Conservation (phyloP, 2,113 vertebrate species). For the Xenus cinereus region DNA sequence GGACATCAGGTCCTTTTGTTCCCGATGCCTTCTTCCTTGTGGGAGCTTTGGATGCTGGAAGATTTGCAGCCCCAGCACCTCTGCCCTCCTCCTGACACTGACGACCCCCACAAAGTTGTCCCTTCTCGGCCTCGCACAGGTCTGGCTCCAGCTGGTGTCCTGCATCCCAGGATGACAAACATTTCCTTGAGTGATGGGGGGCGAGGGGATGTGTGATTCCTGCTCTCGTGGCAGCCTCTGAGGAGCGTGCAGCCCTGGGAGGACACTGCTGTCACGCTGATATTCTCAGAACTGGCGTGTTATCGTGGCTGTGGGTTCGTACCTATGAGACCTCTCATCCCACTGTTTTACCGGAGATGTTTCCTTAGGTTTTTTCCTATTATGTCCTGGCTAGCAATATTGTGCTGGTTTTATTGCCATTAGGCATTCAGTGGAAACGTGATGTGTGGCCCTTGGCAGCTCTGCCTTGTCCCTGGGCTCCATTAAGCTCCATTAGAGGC, state of each 20-base stretch:
- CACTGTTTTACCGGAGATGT: neutral
- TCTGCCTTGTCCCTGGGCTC: neutral
- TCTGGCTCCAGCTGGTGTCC: neutral
- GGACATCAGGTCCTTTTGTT: neutral
- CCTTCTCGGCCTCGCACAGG: neutral
- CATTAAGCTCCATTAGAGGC: slow-evolving; percentile 26
- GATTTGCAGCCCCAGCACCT: neutral
- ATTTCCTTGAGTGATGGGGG: neutral
- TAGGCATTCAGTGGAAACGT: neutral
- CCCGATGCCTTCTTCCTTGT: neutral
- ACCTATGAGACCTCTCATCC: neutral
- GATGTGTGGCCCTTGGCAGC: neutral
- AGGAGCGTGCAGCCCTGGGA: neutral
- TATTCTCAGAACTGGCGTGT: rapidly evolving
- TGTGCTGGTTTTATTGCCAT: neutral
- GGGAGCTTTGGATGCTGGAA: neutral
- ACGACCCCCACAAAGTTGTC: neutral
- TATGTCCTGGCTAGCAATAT: neutral
- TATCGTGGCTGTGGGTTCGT: rapidly evolving
- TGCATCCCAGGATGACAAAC: neutral
- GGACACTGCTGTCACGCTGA: rapidly evolving
- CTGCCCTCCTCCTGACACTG: neutral
- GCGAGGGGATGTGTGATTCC: rapidly evolving
- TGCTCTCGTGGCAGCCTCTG: too few species aligned
- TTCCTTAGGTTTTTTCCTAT: neutral